Conservation (phyloP, 2,113 vertebrate species). For the Lampris megalopsis region DNA sequence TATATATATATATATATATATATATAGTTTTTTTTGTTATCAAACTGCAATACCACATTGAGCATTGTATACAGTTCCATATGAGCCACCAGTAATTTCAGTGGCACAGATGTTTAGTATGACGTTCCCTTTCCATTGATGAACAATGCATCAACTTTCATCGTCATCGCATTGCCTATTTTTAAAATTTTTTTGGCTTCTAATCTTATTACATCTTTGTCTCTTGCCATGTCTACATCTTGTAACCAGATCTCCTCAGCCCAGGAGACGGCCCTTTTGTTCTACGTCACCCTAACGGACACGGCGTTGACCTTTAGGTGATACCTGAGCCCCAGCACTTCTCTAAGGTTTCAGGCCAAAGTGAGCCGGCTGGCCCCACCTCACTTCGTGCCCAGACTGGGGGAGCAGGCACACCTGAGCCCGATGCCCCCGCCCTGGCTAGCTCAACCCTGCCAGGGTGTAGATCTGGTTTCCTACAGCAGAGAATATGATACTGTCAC, state of each 20-base stretch:
- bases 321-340: conserved; percentile 67
- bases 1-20: too few species aligned
- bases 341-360: conserved; percentile 76
- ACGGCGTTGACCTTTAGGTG: conserved; percentile 69
- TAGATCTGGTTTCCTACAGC: conserved; percentile 75
- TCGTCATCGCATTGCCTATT: too few species aligned
- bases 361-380: conserved; percentile 64
- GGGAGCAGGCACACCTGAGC: conserved; percentile 75
- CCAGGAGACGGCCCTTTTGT: conserved; percentile 69
- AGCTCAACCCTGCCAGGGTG: conserved; percentile 68
- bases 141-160: too few species aligned
- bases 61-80: conserved; percentile 55
- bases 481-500: conserved; percentile 66
- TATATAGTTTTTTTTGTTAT: conserved; percentile 8
- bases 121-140: not conserved
- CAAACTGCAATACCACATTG: conserved; percentile 8
- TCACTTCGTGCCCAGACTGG: conserved; percentile 48
- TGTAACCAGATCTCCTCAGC: conserved; percentile 58
- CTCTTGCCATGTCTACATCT: conserved; percentile 42
- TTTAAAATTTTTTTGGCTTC: conserved; percentile 30
- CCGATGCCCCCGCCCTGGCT: conserved; percentile 58
- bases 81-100: not conserved
- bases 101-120: conserved; percentile 40
- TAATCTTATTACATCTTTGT: conserved; percentile 47
- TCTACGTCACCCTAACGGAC: conserved; percentile 70